These are phyloP conservation scores for Macrosiphum euphorbiae DNA, from an alignment of 2,888 invertebrate species.

Conservation along the genomic window DNA sequence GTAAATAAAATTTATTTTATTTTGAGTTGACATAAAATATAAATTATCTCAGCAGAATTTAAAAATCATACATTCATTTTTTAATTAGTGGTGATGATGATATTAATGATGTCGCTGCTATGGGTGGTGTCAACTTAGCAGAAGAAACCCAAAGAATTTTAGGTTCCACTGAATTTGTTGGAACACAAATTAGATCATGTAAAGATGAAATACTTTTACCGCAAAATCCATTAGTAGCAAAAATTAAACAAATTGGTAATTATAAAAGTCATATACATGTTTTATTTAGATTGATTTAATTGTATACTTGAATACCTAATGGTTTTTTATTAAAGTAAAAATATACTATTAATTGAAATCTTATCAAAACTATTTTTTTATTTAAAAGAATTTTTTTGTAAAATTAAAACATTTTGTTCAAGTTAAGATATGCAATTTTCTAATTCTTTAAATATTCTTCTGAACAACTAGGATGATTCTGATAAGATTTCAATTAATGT, in stretches of 20 bases:
- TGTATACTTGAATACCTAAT: background rate
- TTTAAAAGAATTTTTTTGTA: background rate
- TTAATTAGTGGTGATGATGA: conserved; percentile 70
- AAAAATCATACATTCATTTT: background rate
- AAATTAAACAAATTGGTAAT: conserved; percentile 81
- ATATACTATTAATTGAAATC: background rate
- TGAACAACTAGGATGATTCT: background rate
- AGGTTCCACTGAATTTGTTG: conserved; percentile 89
- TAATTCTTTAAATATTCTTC: background rate
- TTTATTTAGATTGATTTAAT: background rate
- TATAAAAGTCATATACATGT: conserved; percentile 67
- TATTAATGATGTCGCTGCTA: conserved; percentile 98
- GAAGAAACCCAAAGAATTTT: conserved; percentile 96
- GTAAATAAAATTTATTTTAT: conserved; percentile 54
- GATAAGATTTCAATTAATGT: background rate
- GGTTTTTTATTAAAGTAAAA: background rate
- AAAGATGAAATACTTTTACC: conserved; percentile 93
- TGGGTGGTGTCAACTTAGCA: conserved; percentile 98
- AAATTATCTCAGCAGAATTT: background rate
- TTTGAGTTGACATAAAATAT: background rate
- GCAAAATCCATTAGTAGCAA: conserved; percentile 81
- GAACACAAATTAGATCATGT: conserved; percentile 89
- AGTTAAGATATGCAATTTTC: background rate
- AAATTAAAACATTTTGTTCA: background rate
- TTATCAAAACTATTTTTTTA: background rate